Base-by-base conservation (phyloP, 2,113 vertebrate genomes). In the Delphinapterus leucas region DNA sequence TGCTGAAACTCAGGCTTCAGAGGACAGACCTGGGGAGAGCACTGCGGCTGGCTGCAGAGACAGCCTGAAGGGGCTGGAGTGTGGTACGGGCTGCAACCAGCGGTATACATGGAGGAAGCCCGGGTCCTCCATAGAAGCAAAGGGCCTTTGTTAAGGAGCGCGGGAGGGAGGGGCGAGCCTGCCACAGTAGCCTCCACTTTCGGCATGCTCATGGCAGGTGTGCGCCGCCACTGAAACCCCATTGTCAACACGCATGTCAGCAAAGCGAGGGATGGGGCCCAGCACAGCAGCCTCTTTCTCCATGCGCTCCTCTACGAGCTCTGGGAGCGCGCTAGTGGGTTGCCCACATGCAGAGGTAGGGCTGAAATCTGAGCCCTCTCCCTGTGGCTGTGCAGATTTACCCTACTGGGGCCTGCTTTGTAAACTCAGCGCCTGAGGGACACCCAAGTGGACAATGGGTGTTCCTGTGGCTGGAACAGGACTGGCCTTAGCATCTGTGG, bases 371-470 rank as follows among this genome's bases (percentile, higher is more conserved):
- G 0, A 49, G 74, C 74, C 74, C 74, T 49, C 44, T 47, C 44
- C 74, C 44, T 10, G 17, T 15, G 17, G 18, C 74, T 33, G 44
- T 49, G 44, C 2, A 10, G 41, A 28, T 8, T 20, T 44, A 33
- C 28, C 28, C 74, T 17, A 33, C 74, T 28, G 18, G 41, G 3
- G 28, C 44, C 44, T 0, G 17, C 74, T 49, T 31, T 1, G 9
- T 33, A 31, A 53, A 31, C 28, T 77, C 74, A 33, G 74, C 0
- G 1, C 8, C 44, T 6, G 28, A 44, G 74, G 60, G 60, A 20
- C 28, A 49, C 20, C 28, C 28, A 17, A 33, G 44, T 0, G 9
- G 5, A 10, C 44, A 49, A 21, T 21, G 55, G 55, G 55, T 58
- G 44, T 47, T 53, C 74, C 74, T 1, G 0, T 44, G 44, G 28